Evolutionary conservation across 2,888 invertebrate genomes (phyloP).

Genomic region (Miltochrista miniata): DNA sequence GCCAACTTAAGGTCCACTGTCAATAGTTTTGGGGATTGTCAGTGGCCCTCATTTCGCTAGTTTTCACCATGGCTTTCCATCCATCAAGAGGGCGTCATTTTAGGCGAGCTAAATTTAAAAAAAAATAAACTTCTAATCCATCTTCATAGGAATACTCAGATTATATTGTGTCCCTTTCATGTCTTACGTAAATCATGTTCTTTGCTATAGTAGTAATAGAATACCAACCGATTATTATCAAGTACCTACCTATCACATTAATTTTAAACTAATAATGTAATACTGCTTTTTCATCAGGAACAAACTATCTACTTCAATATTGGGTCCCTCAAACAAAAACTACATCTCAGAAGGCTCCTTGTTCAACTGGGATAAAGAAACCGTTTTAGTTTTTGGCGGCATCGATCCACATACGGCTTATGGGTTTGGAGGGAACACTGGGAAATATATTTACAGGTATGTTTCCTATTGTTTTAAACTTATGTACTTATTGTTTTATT

Average conservation of each 20-base stretch:
- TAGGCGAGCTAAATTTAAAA: neutral
- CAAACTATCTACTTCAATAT: conserved; percentile 68
- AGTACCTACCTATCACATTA: no score
- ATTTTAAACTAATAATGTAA: neutral
- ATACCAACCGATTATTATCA: no score
- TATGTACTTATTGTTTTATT: no score
- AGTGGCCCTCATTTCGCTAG: no score
- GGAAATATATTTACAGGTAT: conserved; percentile 84
- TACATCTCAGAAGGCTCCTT: conserved; percentile 79
- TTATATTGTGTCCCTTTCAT: no score
- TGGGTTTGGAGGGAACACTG: conserved; percentile 82
- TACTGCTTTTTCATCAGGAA: conserved; percentile 46
- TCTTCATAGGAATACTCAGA: no score
- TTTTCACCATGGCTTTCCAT: no score
- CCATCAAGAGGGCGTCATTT: no score
- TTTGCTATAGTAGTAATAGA: no score
- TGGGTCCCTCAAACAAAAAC: conserved; percentile 75
- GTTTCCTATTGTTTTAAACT: conserved; percentile 25
- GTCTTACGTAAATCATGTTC: no score
- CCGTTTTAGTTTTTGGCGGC: conserved; percentile 87
- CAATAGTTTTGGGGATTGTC: no score
- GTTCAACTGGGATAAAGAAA: conserved; percentile 83
- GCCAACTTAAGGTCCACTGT: no score
- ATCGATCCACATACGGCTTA: conserved; percentile 85
- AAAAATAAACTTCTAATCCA: neutral